phyloP scores from a whole-genome alignment of 2,888 invertebrate genomes.

The Monoplex corrugatus region DNA sequence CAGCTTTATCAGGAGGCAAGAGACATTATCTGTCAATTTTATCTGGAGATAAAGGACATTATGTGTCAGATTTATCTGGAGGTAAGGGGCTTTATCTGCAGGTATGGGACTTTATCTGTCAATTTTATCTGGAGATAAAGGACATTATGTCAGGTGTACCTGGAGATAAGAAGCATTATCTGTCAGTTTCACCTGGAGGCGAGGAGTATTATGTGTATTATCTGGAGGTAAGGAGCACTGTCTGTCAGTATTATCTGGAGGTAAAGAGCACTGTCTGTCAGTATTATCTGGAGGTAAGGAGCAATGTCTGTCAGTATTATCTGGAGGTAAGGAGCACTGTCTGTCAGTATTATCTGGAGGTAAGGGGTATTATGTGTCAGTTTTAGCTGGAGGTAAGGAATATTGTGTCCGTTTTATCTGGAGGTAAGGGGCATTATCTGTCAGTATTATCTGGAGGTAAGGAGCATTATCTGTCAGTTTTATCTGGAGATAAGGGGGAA shows the following conservation, averaged over 20 bases:
- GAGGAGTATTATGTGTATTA: not conserved
- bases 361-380: not conserved
- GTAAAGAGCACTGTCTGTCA: not conserved
- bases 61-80: not conserved
- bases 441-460: not conserved
- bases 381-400: no score
- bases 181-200: not conserved
- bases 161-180: not conserved
- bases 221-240: not conserved
- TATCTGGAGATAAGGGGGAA: not conserved
- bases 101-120: not conserved
- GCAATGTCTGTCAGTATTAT: not conserved
- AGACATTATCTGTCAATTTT: not conserved
- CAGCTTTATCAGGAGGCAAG: not conserved
- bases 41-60: not conserved
- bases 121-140: not conserved
- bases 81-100: not conserved
- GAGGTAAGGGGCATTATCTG: not conserved
- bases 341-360: slow-evolving; percentile 79
- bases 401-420: no score
- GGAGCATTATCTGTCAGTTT: not conserved
- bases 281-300: not conserved
- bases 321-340: not conserved
- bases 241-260: not conserved
- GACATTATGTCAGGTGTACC: not conserved